Base-by-base conservation (phyloP, 2,797 vertebrate genomes). In the Microctenopoma lineatum region DNA sequence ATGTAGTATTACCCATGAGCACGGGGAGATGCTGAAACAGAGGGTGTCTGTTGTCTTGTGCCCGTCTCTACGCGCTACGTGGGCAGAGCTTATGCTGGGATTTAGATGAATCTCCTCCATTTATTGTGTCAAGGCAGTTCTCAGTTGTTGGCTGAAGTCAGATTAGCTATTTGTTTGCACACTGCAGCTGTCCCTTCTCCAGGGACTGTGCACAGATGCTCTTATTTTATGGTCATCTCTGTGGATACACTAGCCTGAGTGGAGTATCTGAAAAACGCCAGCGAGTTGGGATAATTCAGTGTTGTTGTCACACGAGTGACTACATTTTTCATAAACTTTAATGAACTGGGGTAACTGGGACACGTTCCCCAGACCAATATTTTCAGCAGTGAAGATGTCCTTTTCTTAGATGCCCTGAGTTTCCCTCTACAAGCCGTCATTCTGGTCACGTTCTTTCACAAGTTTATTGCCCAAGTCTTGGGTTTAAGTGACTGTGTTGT, bases 81-180 rank as follows among this genome's bases (percentile, higher is more conserved):
- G 85, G 89, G 88, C 74, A 87, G 88, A 88, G 90, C 88, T 92
- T 92, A 90, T 85, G 89, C 72, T 68, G 69, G 89, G 91, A 93
- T 94, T 93, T 90, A 89, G 77, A 80, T 64, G 80, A 86, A 86
- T 90, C 86, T 76, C 70, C 62, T 81, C 66, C 65, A 11, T 93
- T 92, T 90, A 90, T 90, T 88, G 88, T 90, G 86, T 89, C 80
- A 86, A 74, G 64, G 85, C 78, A 68, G 59, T 14, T 55, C 84
- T 88, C 67, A 44, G 67, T 75, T 70, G 46, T 80, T 80, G 87
- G 86, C 86, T 91, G 80, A 90, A 91, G 88, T 89, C 86, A 88
- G 85, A 92, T 94, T 90, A 92, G 85, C 77, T 77, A 18, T 85
- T 85, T 87, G 87, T 92, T 89, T 89, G 77, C 71, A 61, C 75